Evolutionary conservation across 2,113 vertebrate species (phyloP), one percentile per base, ranked within the genome.

Genomic region (Apodemus speciosus): DNA sequence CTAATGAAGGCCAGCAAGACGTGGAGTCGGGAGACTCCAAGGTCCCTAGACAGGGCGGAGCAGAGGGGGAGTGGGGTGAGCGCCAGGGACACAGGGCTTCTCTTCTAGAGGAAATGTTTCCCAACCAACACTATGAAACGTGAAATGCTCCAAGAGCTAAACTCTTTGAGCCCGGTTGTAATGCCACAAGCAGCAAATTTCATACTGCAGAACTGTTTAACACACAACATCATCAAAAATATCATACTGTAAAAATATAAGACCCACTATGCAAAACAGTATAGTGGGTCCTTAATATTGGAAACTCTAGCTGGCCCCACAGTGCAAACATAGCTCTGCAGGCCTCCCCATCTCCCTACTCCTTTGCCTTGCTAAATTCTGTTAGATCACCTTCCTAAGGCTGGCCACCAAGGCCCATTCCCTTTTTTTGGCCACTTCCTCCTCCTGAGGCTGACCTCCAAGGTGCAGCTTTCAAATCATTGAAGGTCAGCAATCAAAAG

Each of bases 11-110:
- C 2, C 13, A 80, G 49, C 2, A 32, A 27, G 14, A 4, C 2
- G 21, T 43, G 4, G 0, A 0, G 2, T 3, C 64, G 51, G 0
- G 32, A 21, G 53, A 71, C 40, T 20, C 0, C 9, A 66, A 60
- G 15, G 0, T 68, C 53, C 25, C 40, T 0, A 13, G 49, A 18
- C 32, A 32, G 0, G 51, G 81, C 32, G 25, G 8, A 43, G 2
- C 5, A 0, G 15, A 46, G 25, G 46, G 21, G 35, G 10, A 21
- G 0, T 10, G 53, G 46, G 5, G 35, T 2, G 30, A 14, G n/a
- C 20, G 7, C 2, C 1, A 0, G 1, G 2, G 43, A 11, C 11
- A 10, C 0, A 6, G 71, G 58, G 49, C 9, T 43, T 71, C 85
- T 56, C 77, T 43, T 1, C 40, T 30, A 49, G 51, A 64, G 9